Evolutionary conservation across 2,797 vertebrate genomes (phyloP).

Genomic region (Catamblyrhynchus diadema): DNA sequence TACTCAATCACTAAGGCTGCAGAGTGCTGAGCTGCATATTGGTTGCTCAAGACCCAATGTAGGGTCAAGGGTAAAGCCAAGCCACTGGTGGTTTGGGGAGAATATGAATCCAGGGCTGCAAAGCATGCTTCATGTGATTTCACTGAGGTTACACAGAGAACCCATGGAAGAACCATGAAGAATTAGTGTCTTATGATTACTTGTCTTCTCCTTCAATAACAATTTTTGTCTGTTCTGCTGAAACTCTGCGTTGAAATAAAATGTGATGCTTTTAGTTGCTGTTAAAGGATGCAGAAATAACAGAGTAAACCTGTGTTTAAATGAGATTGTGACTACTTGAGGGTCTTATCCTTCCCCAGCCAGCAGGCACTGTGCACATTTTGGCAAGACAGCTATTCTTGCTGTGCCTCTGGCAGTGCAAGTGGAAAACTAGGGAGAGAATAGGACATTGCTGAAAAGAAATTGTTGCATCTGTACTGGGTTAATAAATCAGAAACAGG

Average conservation of each 20-base stretch:
- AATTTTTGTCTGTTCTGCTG: neutral
- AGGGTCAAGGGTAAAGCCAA: neutral
- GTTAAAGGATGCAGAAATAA: neutral
- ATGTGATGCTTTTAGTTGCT: neutral
- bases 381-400: neutral
- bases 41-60: neutral
- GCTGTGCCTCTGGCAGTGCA: neutral
- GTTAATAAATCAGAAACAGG: constrained; percentile 44
- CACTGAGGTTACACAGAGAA: neutral
- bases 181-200: neutral
- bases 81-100: neutral
- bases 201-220: neutral
- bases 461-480: constrained; percentile 7
- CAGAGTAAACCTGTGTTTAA: neutral
- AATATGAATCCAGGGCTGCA: neutral
- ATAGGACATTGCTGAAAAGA: neutral
- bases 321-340: neutral
- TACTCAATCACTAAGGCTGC: neutral
- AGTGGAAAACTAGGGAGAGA: neutral
- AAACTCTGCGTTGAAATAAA: neutral
- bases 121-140: neutral
- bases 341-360: neutral
- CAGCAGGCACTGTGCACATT: neutral
- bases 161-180: neutral
- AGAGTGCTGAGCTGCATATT: neutral